phyloP scores from a whole-genome alignment of 2,888 invertebrate genomes.

The Encarsia formosa region DNA sequence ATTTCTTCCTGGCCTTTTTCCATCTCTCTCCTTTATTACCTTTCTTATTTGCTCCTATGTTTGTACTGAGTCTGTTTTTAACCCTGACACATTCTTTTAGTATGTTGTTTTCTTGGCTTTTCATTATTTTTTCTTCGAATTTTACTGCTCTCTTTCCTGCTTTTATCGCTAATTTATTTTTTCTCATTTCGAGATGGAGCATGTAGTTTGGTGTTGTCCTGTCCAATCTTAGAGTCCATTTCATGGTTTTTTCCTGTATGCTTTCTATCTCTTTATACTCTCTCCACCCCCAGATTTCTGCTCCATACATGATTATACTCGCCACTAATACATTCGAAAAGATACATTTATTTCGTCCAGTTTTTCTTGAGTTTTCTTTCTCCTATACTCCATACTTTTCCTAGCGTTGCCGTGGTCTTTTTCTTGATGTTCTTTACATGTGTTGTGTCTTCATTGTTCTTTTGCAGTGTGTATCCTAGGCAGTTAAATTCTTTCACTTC shows the following conservation, averaged over 20 bases:
- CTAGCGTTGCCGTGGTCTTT: constrained; percentile 6
- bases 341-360: no score
- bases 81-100: not conserved
- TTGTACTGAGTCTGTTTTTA: no score
- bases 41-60: no score
- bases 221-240: constrained; percentile 14
- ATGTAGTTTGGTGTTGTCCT: constrained; percentile 13
- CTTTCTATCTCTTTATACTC: constrained; percentile 15
- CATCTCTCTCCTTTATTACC: no score
- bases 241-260: constrained; percentile 11
- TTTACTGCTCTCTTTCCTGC: constrained; percentile 11
- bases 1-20: no score
- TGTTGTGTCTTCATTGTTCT: not conserved
- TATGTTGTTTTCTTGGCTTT: constrained; percentile 1
- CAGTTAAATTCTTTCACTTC: constrained; percentile 4
- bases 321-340: no score
- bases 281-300: constrained; percentile 18
- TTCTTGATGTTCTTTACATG: constrained; percentile 13
- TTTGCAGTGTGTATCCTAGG: constrained; percentile 11
- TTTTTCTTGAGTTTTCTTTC: constrained; percentile 12
- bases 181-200: not conserved
- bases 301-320: constrained; percentile 9
- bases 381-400: constrained; percentile 15
- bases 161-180: constrained; percentile 1
- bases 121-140: constrained; percentile 9